Base-by-base conservation (phyloP, 2,888 invertebrate species). In the Hirudinaria manillensis region DNA sequence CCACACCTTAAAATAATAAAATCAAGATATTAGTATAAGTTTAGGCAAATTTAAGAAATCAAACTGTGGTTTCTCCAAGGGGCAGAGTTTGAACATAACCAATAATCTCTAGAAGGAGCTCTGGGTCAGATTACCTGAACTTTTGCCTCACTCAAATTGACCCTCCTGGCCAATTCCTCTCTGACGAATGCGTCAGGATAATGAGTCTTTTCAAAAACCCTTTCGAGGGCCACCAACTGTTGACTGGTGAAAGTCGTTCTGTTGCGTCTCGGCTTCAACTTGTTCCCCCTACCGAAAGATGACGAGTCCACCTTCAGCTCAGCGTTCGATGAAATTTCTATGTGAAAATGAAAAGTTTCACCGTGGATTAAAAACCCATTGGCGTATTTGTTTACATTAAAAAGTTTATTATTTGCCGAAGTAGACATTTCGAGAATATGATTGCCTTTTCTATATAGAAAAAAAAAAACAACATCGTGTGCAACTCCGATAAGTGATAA, bases 151-250 rank as follows among this genome's bases (percentile, higher is more conserved):
- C 93, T 94, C 56, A 96, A 87, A 80, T 90, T 91, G n/a, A 95
- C 94, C 82, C 94, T 90, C 56, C 92, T 89, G 0, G 96, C 96
- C 77, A 96, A 87, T 85, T 96, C 96, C 85, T 96, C 96, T 76
- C 95, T 88, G 0, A 95, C 95, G 86, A 96, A 96, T 10, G 96
- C 96, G 84, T 96, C 96, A 13, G 96, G 96, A 85, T 96, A 96
- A 83, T 96, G 96, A 0, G 96, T 96, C 82, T 93, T 90, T 85
- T 96, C 95, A 83, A 96, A 96, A 34, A 96, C 93, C 82, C 93
- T 90, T 86, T 96, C 96, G 81, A 96, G 87, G 1, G 95, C 94
- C 24, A 92, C 91, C 80, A 96, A 86, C 86, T 96, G 96, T 77
- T 91, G 91, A 77, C 93, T 93, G 74, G 93, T 93, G 84, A 96